Percentiles rank a stretch among this genome's conserved stretches.
phyloP scores from a whole-genome alignment of 2,888 invertebrate genomes.

The Drosophila neotestacea region DNA sequence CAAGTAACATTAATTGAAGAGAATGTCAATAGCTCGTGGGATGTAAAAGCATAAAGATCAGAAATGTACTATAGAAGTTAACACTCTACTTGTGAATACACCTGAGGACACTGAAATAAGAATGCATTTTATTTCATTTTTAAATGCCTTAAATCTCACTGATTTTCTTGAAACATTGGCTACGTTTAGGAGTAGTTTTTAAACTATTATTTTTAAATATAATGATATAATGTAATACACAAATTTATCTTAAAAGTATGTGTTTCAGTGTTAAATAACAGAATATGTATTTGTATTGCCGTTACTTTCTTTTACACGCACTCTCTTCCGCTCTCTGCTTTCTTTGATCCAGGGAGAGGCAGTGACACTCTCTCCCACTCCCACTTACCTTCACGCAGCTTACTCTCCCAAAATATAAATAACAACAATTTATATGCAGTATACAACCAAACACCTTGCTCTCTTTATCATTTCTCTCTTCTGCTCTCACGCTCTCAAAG shows the following conservation, averaged over 20 bases:
- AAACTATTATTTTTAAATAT: no score
- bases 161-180: no score
- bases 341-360: background rate
- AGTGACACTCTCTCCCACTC: background rate
- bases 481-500: slow-evolving; percentile 1
- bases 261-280: no score
- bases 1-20: slow-evolving; percentile 46
- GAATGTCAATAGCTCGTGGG: slow-evolving; percentile 32
- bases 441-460: slow-evolving; percentile 6
- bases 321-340: background rate
- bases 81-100: background rate
- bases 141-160: no score
- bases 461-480: background rate
- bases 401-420: background rate
- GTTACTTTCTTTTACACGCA: background rate
- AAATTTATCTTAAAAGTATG: no score
- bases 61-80: background rate
- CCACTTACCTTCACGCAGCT: slow-evolving; percentile 6
- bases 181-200: no score
- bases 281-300: background rate
- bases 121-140: background rate
- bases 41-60: slow-evolving; percentile 26
- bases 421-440: slow-evolving; percentile 1
- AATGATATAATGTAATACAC: no score
- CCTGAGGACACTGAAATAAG: background rate